Base-by-base conservation (phyloP, 2,797 vertebrate genomes). In the Parotocinclus haroldoi region DNA sequence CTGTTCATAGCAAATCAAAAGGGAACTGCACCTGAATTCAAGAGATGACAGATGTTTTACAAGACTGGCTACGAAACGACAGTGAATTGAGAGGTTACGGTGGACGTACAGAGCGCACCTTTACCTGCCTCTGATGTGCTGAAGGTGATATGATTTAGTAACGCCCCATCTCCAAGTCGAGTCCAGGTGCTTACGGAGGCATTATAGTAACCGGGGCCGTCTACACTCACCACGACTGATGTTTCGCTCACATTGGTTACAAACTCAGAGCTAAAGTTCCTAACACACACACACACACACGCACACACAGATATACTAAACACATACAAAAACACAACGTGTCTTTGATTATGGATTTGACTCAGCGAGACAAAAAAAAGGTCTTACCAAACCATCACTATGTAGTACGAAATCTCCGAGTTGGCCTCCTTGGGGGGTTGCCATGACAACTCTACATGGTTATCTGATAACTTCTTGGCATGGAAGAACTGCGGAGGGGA, bases 321-420 rank as follows among this genome's bases (percentile, higher is more conserved):
- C 40, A 46, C 16, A 66, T 7, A 10, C 1, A 2, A 10, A 55
- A 44, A 8, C 14, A 13, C 12, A 8, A 13, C 4, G 12, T 48
- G 1, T 38, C 8, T n/a, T 48, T 37, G 38, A 59, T 37, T 8
- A 36, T 14, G 61, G 14, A 11, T 18, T 27, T 54, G 39, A 44
- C 10, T 13, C 4, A 51, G 9, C 52, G 18, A 39, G 61, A 54
- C 63, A 10, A 53, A 50, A 6, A n/a, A 10, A 7, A 89, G 27
- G 2, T 27, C 93, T 93, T 90, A 99, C 97, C 97, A 98, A 82
- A 98, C 84, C 70, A 89, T 90, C 80, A 98, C 89, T 78, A 83
- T 82, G 85, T 98, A 98, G 91, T 92, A 94, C 68, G 96, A 91
- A 76, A 98, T 93, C 82, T 96, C 90, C 86, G 94, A 95, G 88